Conservation (phyloP, 2,797 vertebrate species). For the Sebastes hubbsi region DNA sequence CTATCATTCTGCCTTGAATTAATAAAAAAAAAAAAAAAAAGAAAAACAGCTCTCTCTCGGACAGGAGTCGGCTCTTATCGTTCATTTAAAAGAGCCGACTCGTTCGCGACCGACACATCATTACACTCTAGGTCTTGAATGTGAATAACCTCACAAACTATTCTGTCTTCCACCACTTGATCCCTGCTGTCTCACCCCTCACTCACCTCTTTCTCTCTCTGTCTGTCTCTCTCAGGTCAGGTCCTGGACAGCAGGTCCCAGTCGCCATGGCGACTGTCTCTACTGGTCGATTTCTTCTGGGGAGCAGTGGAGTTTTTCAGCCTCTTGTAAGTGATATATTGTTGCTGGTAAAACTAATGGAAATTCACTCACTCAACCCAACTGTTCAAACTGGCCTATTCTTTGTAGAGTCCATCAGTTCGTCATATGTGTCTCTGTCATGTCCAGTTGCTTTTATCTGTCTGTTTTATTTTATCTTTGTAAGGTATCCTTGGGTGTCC, state of each 20-base stretch:
- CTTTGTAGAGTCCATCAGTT: too few relatives aligned
- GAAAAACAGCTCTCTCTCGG: too few relatives aligned
- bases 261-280: conserved; percentile 90
- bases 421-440: too few relatives aligned
- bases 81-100: too few relatives aligned
- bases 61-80: too few relatives aligned
- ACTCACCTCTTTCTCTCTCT: neutral
- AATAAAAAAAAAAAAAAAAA: too few relatives aligned
- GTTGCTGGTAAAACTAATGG: neutral
- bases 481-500: too few relatives aligned
- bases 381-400: too few relatives aligned
- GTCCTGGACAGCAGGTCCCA: conserved; percentile 89
- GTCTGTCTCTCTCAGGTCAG: conserved; percentile 80
- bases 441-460: too few relatives aligned
- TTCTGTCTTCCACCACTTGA: neutral
- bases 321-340: conserved; percentile 87
- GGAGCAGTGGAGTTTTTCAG: conserved; percentile 90
- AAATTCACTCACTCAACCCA: neutral
- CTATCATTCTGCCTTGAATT: too few relatives aligned
- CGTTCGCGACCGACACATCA: too few relatives aligned
- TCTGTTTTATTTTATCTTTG: too few relatives aligned
- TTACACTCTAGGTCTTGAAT: neutral
- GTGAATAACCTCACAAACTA: neutral
- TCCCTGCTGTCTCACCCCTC: neutral
- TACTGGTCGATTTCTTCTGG: conserved; percentile 92